Conservation (phyloP, 2,888 invertebrate genomes). For the Hybos culiciformis region DNA sequence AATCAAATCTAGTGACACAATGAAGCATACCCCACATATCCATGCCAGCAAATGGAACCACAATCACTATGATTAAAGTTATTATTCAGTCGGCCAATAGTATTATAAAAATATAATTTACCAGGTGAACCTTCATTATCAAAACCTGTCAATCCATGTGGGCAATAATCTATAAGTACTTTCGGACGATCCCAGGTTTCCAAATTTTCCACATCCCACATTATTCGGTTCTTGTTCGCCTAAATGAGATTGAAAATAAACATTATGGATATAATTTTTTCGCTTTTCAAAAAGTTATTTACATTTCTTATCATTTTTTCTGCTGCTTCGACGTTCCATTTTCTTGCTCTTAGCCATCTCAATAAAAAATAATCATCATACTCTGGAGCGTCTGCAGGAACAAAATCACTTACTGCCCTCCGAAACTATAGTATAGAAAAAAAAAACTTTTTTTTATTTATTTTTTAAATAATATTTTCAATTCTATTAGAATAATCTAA, state of each 20-base stretch:
- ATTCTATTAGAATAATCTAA: too few relatives aligned
- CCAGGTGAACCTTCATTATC: slow-evolving; percentile 72
- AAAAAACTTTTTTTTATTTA: too few relatives aligned
- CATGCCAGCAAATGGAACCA: slow-evolving; percentile 66
- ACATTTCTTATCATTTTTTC: slow-evolving; percentile 86
- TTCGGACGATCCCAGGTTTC: slow-evolving; percentile 57
- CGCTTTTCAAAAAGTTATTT: slow-evolving; percentile 12
- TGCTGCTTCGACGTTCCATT: slow-evolving; percentile 74
- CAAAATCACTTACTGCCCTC: slow-evolving; percentile 49
- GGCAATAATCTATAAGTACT: slow-evolving; percentile 54
- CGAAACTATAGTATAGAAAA: slow-evolving; percentile 46
- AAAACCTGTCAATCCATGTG: slow-evolving; percentile 64
- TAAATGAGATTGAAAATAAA: slow-evolving; percentile 11
- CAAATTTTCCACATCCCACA: slow-evolving; percentile 59
- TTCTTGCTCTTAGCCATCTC: slow-evolving; percentile 73
- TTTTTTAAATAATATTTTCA: too few relatives aligned
- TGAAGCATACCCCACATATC: slow-evolving; percentile 73
- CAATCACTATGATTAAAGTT: slow-evolving; percentile 43
- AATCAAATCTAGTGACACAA: slow-evolving; percentile 53
- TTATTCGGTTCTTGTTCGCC: slow-evolving; percentile 28
- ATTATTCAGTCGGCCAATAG: background rate
- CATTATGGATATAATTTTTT: background rate
- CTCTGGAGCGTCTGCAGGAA: slow-evolving; percentile 53
- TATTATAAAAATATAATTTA: slow-evolving; percentile 12
- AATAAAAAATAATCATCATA: slow-evolving; percentile 67